Conservation (phyloP, 2,797 vertebrate genomes). For the Neomorphus geoffroyi region DNA sequence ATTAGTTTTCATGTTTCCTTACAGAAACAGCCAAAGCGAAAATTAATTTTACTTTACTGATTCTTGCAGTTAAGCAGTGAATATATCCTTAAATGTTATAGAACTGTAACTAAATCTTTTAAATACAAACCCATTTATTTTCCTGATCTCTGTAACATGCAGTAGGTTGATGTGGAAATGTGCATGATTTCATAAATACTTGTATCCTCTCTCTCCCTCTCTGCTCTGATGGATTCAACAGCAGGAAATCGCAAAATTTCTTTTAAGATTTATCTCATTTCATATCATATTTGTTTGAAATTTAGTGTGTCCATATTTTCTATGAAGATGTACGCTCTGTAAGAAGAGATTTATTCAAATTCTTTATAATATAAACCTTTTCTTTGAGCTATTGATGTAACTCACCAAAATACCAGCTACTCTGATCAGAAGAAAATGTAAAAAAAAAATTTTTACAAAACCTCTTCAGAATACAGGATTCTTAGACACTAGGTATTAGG, state of each 20-base stretch:
- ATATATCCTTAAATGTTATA: background rate
- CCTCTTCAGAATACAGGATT: background rate
- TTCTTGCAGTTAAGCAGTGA: background rate
- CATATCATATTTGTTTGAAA: background rate
- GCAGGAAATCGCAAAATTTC: background rate
- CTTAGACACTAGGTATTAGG: background rate
- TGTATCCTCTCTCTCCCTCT: background rate
- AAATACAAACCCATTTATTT: background rate
- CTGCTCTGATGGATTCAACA: background rate
- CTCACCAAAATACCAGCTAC: background rate
- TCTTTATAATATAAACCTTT: background rate
- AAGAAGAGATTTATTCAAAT: background rate
- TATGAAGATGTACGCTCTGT: background rate
- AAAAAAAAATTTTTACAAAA: background rate
- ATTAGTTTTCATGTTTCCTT: background rate
- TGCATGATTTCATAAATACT: background rate
- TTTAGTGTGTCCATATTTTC: background rate
- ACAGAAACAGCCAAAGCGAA: background rate
- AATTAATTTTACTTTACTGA: background rate
- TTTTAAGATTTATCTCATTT: background rate
- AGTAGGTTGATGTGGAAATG: background rate
- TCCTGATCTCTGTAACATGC: background rate
- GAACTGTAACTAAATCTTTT: background rate
- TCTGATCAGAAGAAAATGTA: background rate
- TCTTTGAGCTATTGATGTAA: background rate